These are phyloP conservation scores for Suncus etruscus DNA, from an alignment of 2,113 vertebrate genomes.

Conservation along the genomic window DNA sequence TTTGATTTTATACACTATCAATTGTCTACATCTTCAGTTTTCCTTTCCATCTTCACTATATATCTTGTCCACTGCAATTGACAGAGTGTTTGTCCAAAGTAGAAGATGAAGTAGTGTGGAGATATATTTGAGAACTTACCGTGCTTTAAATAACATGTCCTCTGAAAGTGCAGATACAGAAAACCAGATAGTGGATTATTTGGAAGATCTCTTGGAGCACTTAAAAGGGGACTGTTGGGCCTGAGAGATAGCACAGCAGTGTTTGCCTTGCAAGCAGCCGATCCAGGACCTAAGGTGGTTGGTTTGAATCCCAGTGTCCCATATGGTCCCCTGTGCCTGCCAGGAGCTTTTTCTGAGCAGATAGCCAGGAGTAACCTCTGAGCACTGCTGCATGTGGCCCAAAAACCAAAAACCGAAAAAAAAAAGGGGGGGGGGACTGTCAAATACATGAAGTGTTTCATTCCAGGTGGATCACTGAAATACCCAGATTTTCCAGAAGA, in stretches of 20 bases:
- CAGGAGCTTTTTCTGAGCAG: too few relatives aligned
- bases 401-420: too few relatives aligned
- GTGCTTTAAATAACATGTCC: not conserved
- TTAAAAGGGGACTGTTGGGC: not conserved
- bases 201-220: not conserved
- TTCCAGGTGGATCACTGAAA: not conserved
- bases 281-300: too few relatives aligned
- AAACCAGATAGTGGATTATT: not conserved
- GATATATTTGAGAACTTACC: not conserved
- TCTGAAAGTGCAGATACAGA: not conserved
- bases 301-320: too few relatives aligned
- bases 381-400: too few relatives aligned
- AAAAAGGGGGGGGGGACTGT: too few relatives aligned
- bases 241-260: too few relatives aligned
- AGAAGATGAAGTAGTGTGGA: rapidly evolving
- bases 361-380: too few relatives aligned
- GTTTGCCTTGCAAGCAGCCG: too few relatives aligned
- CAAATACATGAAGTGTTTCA: not conserved
- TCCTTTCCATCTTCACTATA: not conserved
- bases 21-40: not conserved
- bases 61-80: not conserved
- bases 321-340: too few relatives aligned
- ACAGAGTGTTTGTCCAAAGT: not conserved
- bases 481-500: not conserved
- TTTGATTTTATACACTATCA: not conserved